Conservation (phyloP, 2,113 vertebrate genomes). For the Ageneiosus marmoratus region DNA sequence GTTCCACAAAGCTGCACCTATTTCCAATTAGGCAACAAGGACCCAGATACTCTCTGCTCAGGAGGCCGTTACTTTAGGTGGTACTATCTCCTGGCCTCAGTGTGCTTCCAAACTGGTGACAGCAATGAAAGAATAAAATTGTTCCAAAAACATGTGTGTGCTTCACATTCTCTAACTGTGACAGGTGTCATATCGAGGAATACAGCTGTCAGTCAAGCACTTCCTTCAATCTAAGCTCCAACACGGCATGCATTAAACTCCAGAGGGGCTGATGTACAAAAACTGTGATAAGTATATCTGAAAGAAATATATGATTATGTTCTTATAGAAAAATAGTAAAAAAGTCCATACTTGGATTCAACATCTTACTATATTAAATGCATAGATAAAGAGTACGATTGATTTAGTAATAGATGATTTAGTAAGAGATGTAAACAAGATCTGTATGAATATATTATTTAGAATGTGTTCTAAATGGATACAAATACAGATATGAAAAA, state of each 20-base stretch:
- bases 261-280: not conserved
- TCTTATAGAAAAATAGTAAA: no score
- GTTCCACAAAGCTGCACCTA: slow-evolving; percentile 37
- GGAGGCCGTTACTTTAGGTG: not conserved
- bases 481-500: not conserved
- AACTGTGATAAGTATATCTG: not conserved
- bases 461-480: no score
- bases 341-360: no score
- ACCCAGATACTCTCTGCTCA: slow-evolving; percentile 20
- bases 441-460: no score
- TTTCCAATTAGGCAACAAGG: slow-evolving; percentile 28
- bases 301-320: no score
- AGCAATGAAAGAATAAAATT: not conserved
- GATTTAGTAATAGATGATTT: no score
- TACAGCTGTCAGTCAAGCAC: slow-evolving; percentile 19
- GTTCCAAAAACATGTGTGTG: slow-evolving; percentile 24
- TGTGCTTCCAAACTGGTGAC: not conserved
- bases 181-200: slow-evolving; percentile 25
- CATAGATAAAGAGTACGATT: no score
- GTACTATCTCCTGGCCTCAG: not conserved
- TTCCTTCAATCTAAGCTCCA: not conserved
- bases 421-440: no score
- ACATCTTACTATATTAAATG: no score
- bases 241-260: not conserved
- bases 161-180: slow-evolving; percentile 14